Conservation (phyloP, 2,888 invertebrate species). For the Tetramorium bicarinatum region DNA sequence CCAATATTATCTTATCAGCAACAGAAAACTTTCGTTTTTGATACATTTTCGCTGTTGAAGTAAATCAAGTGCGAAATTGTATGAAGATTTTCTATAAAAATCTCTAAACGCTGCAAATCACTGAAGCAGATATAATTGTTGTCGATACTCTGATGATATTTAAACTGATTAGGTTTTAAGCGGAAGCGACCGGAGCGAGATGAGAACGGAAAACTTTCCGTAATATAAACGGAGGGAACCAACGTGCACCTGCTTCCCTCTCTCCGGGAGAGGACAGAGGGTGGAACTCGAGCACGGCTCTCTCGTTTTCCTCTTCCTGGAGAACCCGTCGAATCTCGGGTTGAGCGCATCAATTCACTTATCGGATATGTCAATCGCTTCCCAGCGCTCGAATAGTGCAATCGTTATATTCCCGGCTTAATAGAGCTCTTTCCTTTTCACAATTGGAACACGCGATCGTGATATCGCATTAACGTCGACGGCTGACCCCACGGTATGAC, state of each 20-base stretch:
- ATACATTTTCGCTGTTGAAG: not conserved
- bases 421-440: slow-evolving; percentile 47
- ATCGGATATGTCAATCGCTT: slow-evolving; percentile 9
- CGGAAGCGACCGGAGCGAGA: slow-evolving; percentile 9
- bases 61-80: not conserved
- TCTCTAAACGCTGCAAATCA: not conserved
- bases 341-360: slow-evolving; percentile 8
- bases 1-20: not conserved
- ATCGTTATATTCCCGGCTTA: slow-evolving; percentile 33
- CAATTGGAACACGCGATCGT: slow-evolving; percentile 45
- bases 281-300: slow-evolving; percentile 1
- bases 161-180: slow-evolving; percentile 1
- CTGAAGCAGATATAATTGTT: not conserved
- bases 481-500: slow-evolving; percentile 43
- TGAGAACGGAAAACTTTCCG: slow-evolving; percentile 54
- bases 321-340: slow-evolving; percentile 14
- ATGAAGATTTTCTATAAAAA: not conserved
- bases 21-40: not conserved
- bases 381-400: slow-evolving; percentile 16
- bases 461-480: slow-evolving; percentile 52
- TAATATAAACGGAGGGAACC: not conserved
- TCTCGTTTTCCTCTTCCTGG: slow-evolving; percentile 1
- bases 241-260: slow-evolving; percentile 34
- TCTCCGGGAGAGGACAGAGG: not conserved
- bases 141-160: not conserved